A percentile compares a stretch with the other conserved stretches of the same genome.
Conservation (phyloP, 1,140 invertebrate species). For the Pseudomyrmex pallidus region DNA sequence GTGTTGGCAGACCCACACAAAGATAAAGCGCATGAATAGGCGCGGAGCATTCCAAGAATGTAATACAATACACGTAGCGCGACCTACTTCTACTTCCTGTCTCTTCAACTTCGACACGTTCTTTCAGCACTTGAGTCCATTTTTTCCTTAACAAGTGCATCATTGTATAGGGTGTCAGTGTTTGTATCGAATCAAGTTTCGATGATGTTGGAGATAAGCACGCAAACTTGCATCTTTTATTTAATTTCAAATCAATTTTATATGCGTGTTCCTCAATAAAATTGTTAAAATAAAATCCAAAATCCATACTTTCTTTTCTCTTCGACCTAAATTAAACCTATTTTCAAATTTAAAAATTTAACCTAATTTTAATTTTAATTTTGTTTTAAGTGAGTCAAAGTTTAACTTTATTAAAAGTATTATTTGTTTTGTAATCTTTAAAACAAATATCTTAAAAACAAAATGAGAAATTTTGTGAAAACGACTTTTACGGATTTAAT, state of each 20-base stretch:
- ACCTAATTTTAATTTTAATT: background rate
- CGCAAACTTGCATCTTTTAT: background rate
- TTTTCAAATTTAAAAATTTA: too few species aligned
- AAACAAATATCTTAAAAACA: background rate
- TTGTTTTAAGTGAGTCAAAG: background rate
- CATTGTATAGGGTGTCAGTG: background rate
- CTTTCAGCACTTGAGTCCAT: background rate
- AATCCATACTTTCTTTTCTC: too few species aligned
- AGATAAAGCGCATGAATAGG: conserved; percentile 9
- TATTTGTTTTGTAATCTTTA: background rate
- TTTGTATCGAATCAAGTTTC: background rate
- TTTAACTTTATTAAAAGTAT: background rate
- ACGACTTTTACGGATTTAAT: background rate
- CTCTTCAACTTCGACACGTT: conserved; percentile 1
- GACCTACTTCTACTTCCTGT: conserved; percentile 12
- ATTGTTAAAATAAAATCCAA: background rate
- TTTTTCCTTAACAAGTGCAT: background rate
- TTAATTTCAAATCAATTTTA: background rate
- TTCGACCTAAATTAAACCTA: too few species aligned
- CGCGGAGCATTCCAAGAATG: conserved; percentile 21
- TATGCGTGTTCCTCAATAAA: background rate
- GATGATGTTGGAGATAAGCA: background rate
- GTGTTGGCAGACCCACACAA: background rate
- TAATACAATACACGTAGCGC: background rate
- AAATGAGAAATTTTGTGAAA: background rate